Evolutionary conservation across 2,797 vertebrate genomes (phyloP), one percentile per base, ranked within the genome.

Genomic region (Myiothlypis coronata): DNA sequence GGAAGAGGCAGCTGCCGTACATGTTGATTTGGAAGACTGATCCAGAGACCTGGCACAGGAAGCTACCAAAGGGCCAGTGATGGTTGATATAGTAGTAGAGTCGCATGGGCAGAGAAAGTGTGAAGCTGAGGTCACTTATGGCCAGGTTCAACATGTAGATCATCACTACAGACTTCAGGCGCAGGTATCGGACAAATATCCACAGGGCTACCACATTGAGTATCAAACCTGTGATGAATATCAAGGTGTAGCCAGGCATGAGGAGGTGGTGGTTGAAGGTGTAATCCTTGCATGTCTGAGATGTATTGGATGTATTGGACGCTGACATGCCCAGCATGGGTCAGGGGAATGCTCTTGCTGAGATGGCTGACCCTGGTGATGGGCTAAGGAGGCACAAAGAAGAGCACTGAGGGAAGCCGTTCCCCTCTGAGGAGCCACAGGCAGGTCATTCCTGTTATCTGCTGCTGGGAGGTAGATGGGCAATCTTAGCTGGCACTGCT

Each of bases 1-100:
- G 97, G 96, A 98, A 98, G 39, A 98, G 96, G 82, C 98, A 98
- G 95, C 98, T 98, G 28, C 98, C 98, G 0, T 98, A 98, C 98
- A 98, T 98, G 89, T 98, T 98, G 86, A 98, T 98, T 94, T 98
- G 98, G 95, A 98, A 98, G 89, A 98, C 90, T 10, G 98, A 98
- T 12, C 98, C 98, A 9, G 98, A 97, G 15, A 91, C 89, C 81
- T 98, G 98, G 91, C 98, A 98, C 64, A 98, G 78, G 39, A 97
- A 72, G 46, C 46, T 74, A 1, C 97, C 96, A 39, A 98, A 98
- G 68, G 97, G 96, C 98, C 98, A 98, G 68, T 95, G 24, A 77
- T 98, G 97, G 32, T 82, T 93, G 41, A 91, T 88, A 20, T 98
- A 98, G 85, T 98, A 98, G 83, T 97, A 98, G 80, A 98, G 95